A percentile compares a stretch with the other conserved stretches of the same genome.
Evolutionary conservation across 2,113 vertebrate species (phyloP).

Genomic region (Petaurus breviceps): DNA sequence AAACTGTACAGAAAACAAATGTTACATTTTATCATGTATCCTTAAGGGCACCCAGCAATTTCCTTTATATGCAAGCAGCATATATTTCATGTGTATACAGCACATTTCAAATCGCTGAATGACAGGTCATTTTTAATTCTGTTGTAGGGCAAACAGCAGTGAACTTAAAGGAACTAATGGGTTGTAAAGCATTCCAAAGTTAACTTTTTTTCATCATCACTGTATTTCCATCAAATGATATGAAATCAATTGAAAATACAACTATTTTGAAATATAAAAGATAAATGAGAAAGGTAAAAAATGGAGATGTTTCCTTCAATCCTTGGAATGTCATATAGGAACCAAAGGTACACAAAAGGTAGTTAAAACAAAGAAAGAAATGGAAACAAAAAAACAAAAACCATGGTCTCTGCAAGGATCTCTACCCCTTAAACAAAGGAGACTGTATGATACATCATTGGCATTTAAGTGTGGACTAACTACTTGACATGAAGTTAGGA

Average conservation of each 20-base stretch:
- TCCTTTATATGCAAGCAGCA: conserved; percentile 56
- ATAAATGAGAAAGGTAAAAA: conserved; percentile 35
- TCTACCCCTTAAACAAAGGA: not conserved
- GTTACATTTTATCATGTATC: conserved; percentile 50
- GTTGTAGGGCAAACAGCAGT: conserved; percentile 33
- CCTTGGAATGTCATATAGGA: not conserved
- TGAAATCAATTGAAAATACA: conserved; percentile 30
- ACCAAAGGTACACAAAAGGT: not conserved
- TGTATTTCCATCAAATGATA: conserved; percentile 55
- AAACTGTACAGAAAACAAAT: conserved; percentile 62
- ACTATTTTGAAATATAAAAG: conserved; percentile 10
- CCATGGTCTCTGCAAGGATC: not conserved
- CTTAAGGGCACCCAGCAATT: conserved; percentile 63
- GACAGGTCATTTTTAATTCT: conserved; percentile 67
- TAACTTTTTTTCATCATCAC: conserved; percentile 30
- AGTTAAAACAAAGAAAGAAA: not conserved
- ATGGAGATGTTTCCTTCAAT: not conserved
- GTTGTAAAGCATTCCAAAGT: conserved; percentile 49
- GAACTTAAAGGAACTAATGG: conserved; percentile 52
- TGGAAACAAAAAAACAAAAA: not conserved
- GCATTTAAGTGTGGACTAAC: not conserved
- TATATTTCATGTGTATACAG: conserved; percentile 47
- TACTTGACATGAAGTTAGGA: not conserved
- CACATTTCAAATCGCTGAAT: conserved; percentile 10
- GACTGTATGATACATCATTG: not conserved